Evolutionary conservation across 2,797 vertebrate species (phyloP).

Genomic region (Myoxocephalus aenaeus): DNA sequence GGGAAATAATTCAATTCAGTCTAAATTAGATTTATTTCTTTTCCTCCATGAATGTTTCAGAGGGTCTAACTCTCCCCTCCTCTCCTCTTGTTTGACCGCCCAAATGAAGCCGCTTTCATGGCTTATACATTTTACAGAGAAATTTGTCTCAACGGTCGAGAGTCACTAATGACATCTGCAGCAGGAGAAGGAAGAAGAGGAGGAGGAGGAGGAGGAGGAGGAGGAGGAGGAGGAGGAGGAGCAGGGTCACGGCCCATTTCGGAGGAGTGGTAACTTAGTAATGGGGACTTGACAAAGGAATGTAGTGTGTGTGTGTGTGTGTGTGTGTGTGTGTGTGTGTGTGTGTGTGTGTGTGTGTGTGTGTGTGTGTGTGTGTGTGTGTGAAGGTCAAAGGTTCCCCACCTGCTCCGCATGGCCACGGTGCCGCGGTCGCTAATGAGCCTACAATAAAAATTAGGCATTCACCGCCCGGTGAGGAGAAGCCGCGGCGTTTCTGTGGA

Average conservation of each 20-base stretch:
- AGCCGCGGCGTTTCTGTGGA: too few relatives aligned
- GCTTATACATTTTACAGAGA: constrained; percentile 81
- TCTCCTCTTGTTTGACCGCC: constrained; percentile 33
- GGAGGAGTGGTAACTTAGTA: constrained; percentile 53
- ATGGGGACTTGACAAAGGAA: constrained; percentile 65
- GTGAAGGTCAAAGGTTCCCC: constrained; percentile 61
- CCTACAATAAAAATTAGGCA: constrained; percentile 37
- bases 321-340: constrained; percentile 41
- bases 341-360: constrained; percentile 43
- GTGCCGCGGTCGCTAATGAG: constrained; percentile 57
- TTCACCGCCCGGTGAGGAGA: too few relatives aligned
- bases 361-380: constrained; percentile 35
- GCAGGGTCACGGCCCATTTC: constrained; percentile 55
- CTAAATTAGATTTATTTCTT: constrained; percentile 50
- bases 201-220: constrained; percentile 11
- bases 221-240: constrained; percentile 16
- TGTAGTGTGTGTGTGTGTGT: constrained; percentile 28
- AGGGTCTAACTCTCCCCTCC: constrained; percentile 37
- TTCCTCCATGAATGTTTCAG: constrained; percentile 32
- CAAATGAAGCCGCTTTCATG: constrained; percentile 76
- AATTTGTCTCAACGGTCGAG: too few relatives aligned
- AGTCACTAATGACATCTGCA: constrained; percentile 80
- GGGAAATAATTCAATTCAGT: neutral
- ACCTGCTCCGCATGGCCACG: constrained; percentile 62
- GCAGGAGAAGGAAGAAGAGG: constrained; percentile 36